Evolutionary conservation across 1,140 invertebrate species (phyloP).

Genomic region (Lithobius niger): DNA sequence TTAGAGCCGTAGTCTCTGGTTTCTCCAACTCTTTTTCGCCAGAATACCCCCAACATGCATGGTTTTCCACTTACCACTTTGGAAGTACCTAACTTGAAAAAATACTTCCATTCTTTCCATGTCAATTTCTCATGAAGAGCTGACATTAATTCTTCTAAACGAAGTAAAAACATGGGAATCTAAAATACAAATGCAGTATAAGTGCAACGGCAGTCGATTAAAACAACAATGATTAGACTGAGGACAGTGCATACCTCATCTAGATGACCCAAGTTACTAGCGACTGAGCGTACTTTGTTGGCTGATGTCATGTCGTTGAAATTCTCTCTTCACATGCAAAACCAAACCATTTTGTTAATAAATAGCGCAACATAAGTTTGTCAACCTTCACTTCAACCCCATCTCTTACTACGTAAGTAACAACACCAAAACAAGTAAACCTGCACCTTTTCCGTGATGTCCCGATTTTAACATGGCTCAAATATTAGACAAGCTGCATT

Average conservation of each 20-base stretch:
- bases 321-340: conserved; percentile 40
- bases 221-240: not conserved
- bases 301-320: conserved; percentile 43
- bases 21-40: too few relatives aligned
- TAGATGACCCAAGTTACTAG: conserved; percentile 44
- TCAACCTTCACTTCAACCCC: too few relatives aligned
- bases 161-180: conserved; percentile 42
- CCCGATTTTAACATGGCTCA: not conserved
- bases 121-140: conserved; percentile 47
- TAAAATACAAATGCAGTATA: conserved; percentile 16
- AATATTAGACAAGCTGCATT: too few relatives aligned
- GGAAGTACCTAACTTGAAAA: conserved; percentile 50
- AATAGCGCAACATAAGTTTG: too few relatives aligned
- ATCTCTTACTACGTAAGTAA: too few relatives aligned
- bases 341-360: too few relatives aligned
- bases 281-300: conserved; percentile 43
- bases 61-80: conserved; percentile 49
- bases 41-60: too few relatives aligned
- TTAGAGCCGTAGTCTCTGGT: too few relatives aligned
- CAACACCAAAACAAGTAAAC: too few relatives aligned
- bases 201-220: not conserved
- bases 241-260: conserved; percentile 37
- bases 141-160: conserved; percentile 44
- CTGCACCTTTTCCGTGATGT: too few relatives aligned
- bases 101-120: conserved; percentile 54